Conservation (phyloP, 2,888 invertebrate genomes). For the Icerya purchasi region DNA sequence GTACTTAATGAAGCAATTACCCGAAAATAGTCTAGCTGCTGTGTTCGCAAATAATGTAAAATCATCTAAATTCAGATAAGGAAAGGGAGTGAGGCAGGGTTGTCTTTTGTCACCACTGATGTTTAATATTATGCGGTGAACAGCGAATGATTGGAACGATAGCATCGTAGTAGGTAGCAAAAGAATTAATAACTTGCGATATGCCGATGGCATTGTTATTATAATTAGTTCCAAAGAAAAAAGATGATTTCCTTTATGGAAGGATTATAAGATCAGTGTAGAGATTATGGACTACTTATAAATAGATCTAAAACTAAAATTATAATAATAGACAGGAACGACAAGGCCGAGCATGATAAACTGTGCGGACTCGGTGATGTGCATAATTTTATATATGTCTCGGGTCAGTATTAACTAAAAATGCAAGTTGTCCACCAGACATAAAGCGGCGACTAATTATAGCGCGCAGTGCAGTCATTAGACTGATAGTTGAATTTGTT, state of each 20-base stretch:
- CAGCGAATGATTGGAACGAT: background rate
- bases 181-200: background rate
- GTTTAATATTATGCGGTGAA: background rate
- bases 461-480: too few species aligned
- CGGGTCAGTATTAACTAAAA: too few species aligned
- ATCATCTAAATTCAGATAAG: background rate
- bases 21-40: background rate
- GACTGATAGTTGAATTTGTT: too few species aligned
- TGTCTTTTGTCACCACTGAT: background rate
- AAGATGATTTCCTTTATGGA: too few species aligned
- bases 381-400: too few species aligned
- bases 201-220: background rate
- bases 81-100: background rate
- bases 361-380: too few species aligned
- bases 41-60: background rate
- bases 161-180: background rate
- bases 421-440: too few species aligned
- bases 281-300: background rate
- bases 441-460: too few species aligned
- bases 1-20: background rate
- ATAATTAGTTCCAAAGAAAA: background rate
- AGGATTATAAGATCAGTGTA: background rate
- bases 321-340: background rate
- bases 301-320: background rate
- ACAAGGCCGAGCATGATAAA: too few species aligned